Evolutionary conservation across 2,113 vertebrate species (phyloP), one percentile per base, ranked within the genome.

Genomic region (Larimichthys crocea): DNA sequence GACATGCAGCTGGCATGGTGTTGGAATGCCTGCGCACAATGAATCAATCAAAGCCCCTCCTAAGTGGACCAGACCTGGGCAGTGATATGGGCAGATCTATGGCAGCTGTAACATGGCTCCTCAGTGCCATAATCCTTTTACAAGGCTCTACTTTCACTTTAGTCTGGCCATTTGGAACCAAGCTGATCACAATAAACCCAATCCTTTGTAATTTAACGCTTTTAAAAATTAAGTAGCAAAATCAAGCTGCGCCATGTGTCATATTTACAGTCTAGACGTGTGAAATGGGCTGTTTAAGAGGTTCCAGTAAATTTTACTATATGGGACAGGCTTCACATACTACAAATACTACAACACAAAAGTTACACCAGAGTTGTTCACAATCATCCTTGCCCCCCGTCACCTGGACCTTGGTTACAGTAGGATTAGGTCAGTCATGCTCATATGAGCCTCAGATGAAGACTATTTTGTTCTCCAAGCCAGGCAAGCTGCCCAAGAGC

Each of bases 1-100:
- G 76, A 72, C 67, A 62, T 75, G 81, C 94, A 94, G 92, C 93
- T 95, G 93, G 89, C 83, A 88, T 22, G 44, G 60, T 60, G 48
- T 19, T 64, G 83, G 91, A 92, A 94, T 92, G 86, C 82, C 71
- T 59, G n/a, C 79, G 78, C 83, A 90, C 60, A 71, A 86, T 88
- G 76, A 90, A 90, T 90, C 89, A 90, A 89, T 92, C 89, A 90
- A 70, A 89, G 74, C 82, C 77, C 83, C 82, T 79, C 74, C 80
- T 68, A 76, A 83, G 75, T 83, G 63, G 55, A 84, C 66, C 77
- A 82, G 83, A 88, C 83, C 79, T 86, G 74, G 69, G 75, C 74
- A 63, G 76, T 66, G 82, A 85, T 84, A 79, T 29, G 24, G 76
- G 66, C 87, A 84, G 86, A 85, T 83, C 80, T 31, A 62, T 49